phyloP scores from a whole-genome alignment of 2,797 vertebrate genomes.

The Dryobates pubescens region DNA sequence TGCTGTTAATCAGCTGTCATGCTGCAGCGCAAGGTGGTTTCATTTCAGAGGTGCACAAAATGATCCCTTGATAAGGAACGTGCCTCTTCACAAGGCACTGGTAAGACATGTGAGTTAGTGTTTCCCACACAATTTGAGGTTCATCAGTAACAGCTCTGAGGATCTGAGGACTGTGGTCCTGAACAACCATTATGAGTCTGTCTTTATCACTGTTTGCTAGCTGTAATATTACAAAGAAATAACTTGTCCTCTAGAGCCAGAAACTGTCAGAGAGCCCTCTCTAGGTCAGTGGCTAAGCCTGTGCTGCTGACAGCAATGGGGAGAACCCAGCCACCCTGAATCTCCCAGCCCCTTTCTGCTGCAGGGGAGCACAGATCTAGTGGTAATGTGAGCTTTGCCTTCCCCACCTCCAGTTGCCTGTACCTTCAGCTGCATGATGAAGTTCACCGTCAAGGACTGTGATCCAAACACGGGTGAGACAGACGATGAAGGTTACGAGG shows the following conservation, averaged over 20 bases:
- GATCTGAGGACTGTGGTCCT: background rate
- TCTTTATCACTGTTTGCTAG: background rate
- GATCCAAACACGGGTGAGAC: conserved; percentile 82
- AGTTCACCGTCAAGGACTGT: conserved; percentile 85
- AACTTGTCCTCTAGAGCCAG: background rate
- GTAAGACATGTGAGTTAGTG: background rate
- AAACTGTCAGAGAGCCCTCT: background rate
- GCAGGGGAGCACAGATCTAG: background rate
- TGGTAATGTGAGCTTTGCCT: background rate
- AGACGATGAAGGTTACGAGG: conserved; percentile 81
- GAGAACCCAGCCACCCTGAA: background rate
- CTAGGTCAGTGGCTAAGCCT: background rate
- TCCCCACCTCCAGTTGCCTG: conserved; percentile 76
- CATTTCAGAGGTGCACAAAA: background rate
- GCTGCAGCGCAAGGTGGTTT: background rate
- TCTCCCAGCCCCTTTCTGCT: fast-evolving
- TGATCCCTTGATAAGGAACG: background rate
- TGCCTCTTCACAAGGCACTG: background rate
- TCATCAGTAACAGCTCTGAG: background rate
- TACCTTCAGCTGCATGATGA: conserved; percentile 85
- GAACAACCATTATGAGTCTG: background rate
- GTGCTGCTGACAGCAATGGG: background rate
- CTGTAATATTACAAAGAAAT: background rate
- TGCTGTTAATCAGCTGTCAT: background rate
- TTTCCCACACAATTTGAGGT: background rate